phyloP scores from a whole-genome alignment of 2,797 vertebrate species.

The Caiman crocodilus region DNA sequence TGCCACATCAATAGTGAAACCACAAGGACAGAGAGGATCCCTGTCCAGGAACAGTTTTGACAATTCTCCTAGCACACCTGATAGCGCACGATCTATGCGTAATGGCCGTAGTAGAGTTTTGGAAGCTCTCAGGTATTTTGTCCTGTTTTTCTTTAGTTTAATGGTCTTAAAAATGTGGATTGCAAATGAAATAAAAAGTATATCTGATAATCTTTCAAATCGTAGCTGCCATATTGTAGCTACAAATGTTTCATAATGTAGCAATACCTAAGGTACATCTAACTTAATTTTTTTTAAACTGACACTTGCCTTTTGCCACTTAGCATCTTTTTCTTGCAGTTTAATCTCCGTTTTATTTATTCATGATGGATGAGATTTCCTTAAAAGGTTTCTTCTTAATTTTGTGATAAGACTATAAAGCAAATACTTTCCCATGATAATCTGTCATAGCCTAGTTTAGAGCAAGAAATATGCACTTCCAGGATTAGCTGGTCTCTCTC shows the following conservation, averaged over 20 bases:
- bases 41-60: slow-evolving; percentile 81
- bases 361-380: neutral
- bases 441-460: no score
- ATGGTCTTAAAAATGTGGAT: neutral
- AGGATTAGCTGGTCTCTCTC: neutral
- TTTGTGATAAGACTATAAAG: neutral
- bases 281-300: neutral
- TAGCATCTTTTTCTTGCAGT: neutral
- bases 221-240: neutral
- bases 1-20: slow-evolving; percentile 89
- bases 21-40: slow-evolving; percentile 84
- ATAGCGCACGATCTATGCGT: slow-evolving; percentile 81
- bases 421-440: neutral
- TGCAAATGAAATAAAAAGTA: neutral
- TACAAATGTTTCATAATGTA: neutral
- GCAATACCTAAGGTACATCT: neutral
- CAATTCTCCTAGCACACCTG: slow-evolving; percentile 86
- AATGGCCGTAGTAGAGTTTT: slow-evolving; percentile 88
- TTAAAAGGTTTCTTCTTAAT: neutral
- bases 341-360: neutral
- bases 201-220: neutral
- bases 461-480: neutral
- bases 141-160: neutral
- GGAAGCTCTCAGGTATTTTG: slow-evolving; percentile 90
- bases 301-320: neutral